Evolutionary conservation across 2,888 invertebrate species (phyloP).

Genomic region (Cephus runcator): DNA sequence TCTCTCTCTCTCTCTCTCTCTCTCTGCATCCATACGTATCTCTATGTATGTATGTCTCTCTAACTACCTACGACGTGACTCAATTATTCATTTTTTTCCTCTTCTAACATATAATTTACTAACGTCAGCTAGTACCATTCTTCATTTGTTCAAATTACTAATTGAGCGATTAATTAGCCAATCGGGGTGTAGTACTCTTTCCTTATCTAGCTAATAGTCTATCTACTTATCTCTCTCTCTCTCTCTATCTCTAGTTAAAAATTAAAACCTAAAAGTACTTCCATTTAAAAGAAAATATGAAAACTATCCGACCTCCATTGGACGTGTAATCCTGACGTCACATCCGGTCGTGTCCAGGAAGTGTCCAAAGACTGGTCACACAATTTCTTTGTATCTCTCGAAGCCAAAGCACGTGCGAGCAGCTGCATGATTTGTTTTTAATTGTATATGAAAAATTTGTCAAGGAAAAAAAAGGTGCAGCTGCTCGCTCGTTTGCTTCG

Average conservation of each 20-base stretch:
- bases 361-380: neutral
- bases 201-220: neutral
- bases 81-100: neutral
- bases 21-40: neutral
- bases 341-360: neutral
- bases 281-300: neutral
- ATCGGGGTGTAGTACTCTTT: neutral
- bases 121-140: neutral
- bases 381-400: neutral
- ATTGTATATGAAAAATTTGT: neutral
- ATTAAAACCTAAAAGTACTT: neutral
- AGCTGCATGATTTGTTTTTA: neutral
- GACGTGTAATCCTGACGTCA: neutral
- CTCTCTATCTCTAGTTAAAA: neutral
- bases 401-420: neutral
- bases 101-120: too few species aligned
- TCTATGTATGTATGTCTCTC: neutral
- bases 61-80: neutral
- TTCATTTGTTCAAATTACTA: neutral
- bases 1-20: neutral
- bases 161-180: neutral
- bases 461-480: neutral
- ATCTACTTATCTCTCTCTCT: neutral
- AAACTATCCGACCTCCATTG: neutral
- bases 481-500: neutral